These are phyloP conservation scores for Habropoda laboriosa DNA, from an alignment of 1,140 invertebrate species.

Conservation along the genomic window DNA sequence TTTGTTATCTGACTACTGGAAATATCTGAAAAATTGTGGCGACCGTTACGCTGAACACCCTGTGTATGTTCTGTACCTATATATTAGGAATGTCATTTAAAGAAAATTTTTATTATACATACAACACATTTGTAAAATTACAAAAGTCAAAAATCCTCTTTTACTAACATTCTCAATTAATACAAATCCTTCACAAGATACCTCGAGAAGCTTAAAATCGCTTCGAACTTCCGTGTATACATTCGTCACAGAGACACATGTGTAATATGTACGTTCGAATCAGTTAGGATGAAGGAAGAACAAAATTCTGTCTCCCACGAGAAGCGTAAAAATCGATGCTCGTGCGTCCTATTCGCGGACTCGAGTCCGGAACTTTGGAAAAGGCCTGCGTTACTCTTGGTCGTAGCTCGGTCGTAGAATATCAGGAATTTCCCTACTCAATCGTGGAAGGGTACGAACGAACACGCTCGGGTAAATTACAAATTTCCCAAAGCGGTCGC, in stretches of 20 bases:
- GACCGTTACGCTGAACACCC: too few relatives aligned
- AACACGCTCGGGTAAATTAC: constrained; percentile 56
- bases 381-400: neutral
- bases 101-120: too few relatives aligned
- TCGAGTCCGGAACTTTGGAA: constrained; percentile 27
- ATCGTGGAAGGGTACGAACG: neutral
- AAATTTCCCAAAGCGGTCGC: constrained; percentile 39
- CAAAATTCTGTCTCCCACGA: neutral
- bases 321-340: constrained; percentile 15
- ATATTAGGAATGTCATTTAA: too few relatives aligned
- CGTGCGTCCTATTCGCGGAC: neutral
- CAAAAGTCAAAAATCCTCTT: too few relatives aligned
- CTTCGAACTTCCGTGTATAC: neutral
- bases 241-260: too few relatives aligned
- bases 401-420: neutral
- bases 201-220: too few relatives aligned
- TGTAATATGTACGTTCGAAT: neutral
- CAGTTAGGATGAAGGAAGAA: neutral
- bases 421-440: neutral
- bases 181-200: too few relatives aligned
- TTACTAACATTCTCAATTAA: too few relatives aligned
- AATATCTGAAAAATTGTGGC: too few relatives aligned
- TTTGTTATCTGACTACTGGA: too few relatives aligned
- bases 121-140: too few relatives aligned
- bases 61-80: too few relatives aligned